These are phyloP conservation scores for Artibeus lituratus DNA, from an alignment of 2,797 vertebrate genomes.

Conservation along the genomic window DNA sequence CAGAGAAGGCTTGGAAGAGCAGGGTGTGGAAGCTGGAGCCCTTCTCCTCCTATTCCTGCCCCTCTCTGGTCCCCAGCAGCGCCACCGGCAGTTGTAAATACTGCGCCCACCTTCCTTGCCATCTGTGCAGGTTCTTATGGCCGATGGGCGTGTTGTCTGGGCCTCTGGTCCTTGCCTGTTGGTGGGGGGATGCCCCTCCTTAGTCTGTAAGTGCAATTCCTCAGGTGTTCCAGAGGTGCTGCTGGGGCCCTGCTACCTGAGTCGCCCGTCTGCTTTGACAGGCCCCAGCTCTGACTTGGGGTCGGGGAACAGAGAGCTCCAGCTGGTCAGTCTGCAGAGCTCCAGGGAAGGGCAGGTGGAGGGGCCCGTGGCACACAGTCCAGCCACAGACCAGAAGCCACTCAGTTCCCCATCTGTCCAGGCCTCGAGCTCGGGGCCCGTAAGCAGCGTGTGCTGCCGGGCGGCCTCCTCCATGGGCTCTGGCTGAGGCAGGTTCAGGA, in stretches of 20 bases:
- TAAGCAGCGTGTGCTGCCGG: slow-evolving; percentile 81
- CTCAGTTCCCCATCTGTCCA: slow-evolving; percentile 88
- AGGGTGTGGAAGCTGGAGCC: neutral
- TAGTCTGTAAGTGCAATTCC: slow-evolving; percentile 61
- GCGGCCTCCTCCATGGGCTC: slow-evolving; percentile 84
- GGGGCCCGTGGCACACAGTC: slow-evolving; percentile 85
- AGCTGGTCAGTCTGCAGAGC: slow-evolving; percentile 90
- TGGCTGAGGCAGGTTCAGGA: slow-evolving; percentile 90
- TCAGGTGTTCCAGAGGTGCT: slow-evolving; percentile 2
- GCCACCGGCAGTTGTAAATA: neutral
- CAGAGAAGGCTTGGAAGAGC: neutral
- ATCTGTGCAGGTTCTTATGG: neutral
- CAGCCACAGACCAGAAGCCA: slow-evolving; percentile 82
- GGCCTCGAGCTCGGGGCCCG: slow-evolving; percentile 87
- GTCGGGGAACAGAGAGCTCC: slow-evolving; percentile 96
- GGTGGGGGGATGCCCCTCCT: neutral
- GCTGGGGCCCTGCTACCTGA: slow-evolving; percentile 92
- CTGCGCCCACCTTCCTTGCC: neutral
- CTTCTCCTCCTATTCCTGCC: neutral
- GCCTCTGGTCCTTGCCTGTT: slow-evolving; percentile 3
- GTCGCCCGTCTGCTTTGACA: slow-evolving; percentile 91
- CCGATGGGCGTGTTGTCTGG: neutral
- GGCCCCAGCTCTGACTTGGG: slow-evolving; percentile 96
- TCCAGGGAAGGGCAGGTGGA: slow-evolving; percentile 86
- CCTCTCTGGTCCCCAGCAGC: neutral